phyloP scores from a whole-genome alignment of 2,113 vertebrate species.

The Hiodon alosoides region DNA sequence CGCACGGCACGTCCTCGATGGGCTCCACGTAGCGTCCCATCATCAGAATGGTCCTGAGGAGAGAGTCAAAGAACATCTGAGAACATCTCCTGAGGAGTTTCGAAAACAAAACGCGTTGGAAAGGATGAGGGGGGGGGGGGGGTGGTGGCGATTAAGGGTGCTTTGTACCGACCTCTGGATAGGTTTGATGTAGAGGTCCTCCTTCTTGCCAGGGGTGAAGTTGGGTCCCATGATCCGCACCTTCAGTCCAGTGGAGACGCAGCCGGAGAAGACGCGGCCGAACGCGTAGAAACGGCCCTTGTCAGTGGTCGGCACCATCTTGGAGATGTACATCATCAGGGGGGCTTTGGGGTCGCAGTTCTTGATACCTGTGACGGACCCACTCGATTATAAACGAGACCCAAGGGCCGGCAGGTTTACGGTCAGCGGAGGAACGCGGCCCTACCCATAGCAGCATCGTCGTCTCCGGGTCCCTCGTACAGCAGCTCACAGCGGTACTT shows the following conservation, averaged over 20 bases:
- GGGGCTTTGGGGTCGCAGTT: slow-evolving; percentile 90
- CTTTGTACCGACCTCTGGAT: slow-evolving; percentile 81
- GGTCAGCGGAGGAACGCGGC: neutral
- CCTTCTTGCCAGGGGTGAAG: slow-evolving; percentile 89
- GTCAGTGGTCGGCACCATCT: slow-evolving; percentile 93
- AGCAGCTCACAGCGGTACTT: slow-evolving; percentile 92
- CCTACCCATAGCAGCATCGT: slow-evolving; percentile 89
- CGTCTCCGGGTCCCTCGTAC: slow-evolving; percentile 87
- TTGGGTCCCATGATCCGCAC: slow-evolving; percentile 97
- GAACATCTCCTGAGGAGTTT: neutral
- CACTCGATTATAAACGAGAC: too few relatives aligned
- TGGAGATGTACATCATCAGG: slow-evolving; percentile 97
- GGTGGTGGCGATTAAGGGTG: neutral
- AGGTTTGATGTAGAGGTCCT: slow-evolving; percentile 88
- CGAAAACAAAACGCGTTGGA: neutral
- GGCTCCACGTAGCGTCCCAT: slow-evolving; percentile 92
- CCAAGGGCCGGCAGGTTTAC: neutral
- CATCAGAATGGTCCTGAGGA: slow-evolving; percentile 86
- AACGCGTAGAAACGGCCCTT: slow-evolving; percentile 98
- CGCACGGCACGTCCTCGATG: slow-evolving; percentile 92
- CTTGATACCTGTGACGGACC: slow-evolving; percentile 73
- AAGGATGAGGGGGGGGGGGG: too few relatives aligned
- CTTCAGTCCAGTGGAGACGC: slow-evolving; percentile 83
- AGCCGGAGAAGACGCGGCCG: slow-evolving; percentile 89
- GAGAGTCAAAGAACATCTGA: neutral